Evolutionary conservation across 2,797 vertebrate genomes (phyloP).

Genomic region (Taeniopygia guttata): DNA sequence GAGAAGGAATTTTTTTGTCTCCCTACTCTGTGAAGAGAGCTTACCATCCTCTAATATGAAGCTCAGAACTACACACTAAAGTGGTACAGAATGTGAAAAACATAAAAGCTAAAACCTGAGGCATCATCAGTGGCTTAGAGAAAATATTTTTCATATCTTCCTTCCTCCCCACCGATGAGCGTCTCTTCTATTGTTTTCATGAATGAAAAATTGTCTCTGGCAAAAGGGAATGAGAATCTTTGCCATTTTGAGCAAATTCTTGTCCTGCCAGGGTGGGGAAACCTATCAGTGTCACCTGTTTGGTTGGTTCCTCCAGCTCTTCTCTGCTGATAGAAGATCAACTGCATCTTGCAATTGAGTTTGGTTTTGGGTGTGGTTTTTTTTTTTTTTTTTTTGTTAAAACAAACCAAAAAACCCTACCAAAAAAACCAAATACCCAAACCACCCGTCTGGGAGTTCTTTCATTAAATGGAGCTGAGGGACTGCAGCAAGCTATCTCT

Average conservation of each 20-base stretch:
- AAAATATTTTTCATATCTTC: not conserved
- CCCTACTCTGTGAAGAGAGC: not conserved
- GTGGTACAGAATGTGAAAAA: not conserved
- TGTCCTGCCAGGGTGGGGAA: not conserved
- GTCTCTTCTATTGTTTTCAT: not conserved
- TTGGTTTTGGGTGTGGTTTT: not conserved
- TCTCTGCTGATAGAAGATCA: not conserved
- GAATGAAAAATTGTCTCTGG: not conserved
- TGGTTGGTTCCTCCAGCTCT: not conserved
- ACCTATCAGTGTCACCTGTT: not conserved
- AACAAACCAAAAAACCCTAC: not conserved
- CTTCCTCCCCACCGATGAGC: rapidly evolving
- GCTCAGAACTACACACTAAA: not conserved
- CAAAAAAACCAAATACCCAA: not conserved
- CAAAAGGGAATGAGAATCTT: not conserved
- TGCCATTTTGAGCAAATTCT: not conserved
- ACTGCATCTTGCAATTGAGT: not conserved
- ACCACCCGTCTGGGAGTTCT: not conserved
- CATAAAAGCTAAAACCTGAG: not conserved
- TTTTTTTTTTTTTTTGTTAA: not conserved
- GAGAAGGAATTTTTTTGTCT: not conserved
- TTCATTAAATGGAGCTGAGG: not conserved
- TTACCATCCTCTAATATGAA: not conserved
- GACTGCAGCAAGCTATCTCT: not conserved
- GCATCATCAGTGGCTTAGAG: not conserved